Evolutionary conservation across 2,797 vertebrate species (phyloP).

Genomic region (Hyperoplus immaculatus): DNA sequence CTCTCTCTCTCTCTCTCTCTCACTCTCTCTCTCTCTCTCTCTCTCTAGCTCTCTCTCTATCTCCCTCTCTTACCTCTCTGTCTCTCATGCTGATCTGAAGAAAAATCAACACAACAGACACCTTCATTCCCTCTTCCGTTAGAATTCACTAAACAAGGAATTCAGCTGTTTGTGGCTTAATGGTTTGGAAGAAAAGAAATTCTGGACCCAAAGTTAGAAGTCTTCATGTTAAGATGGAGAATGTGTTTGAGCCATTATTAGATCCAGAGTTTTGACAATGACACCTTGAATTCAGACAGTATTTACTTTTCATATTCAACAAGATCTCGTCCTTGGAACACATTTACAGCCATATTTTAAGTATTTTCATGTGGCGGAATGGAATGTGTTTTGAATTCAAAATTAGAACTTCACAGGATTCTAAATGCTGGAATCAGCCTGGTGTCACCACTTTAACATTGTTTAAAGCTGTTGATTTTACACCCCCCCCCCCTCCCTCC

Average conservation of each 20-base stretch:
- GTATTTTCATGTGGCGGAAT: not conserved
- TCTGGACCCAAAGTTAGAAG: not conserved
- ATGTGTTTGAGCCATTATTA: not conserved
- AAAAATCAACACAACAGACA: constrained; percentile 35
- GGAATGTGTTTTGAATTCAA: not conserved
- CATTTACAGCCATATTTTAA: not conserved
- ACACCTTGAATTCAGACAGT: not conserved
- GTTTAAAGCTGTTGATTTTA: not conserved
- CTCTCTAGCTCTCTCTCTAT: too few relatives aligned
- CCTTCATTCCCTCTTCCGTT: not conserved
- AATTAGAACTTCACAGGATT: too few relatives aligned
- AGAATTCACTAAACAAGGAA: not conserved
- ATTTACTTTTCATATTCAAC: not conserved
- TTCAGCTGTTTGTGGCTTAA: not conserved
- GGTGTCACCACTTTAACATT: not conserved
- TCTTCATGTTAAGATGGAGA: not conserved
- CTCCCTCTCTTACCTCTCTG: not conserved
- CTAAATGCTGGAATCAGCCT: not conserved
- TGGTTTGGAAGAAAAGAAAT: not conserved
- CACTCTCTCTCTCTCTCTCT: too few relatives aligned
- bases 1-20: too few relatives aligned
- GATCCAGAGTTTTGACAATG: not conserved
- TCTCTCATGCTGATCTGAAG: constrained; percentile 42
- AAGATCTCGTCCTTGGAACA: not conserved
- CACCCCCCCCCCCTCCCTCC: too few relatives aligned